Base-by-base conservation (phyloP, 2,113 vertebrate genomes). In the Myotis lucifugus region DNA sequence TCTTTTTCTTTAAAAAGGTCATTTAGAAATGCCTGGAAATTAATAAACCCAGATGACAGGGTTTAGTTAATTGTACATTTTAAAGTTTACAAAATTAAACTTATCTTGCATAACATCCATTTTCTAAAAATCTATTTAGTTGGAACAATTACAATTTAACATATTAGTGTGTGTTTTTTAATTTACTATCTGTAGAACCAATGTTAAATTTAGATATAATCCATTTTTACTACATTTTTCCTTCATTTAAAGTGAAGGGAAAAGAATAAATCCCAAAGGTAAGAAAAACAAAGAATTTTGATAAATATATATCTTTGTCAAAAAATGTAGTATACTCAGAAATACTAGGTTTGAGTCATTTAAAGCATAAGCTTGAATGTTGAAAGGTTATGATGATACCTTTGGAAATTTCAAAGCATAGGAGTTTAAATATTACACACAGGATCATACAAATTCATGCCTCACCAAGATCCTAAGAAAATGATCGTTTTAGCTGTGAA, bases 61-160 rank as follows among this genome's bases (percentile, higher is more conserved):
- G 0, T 96, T 98, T 95, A 50, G 59, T 8, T 93, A 87, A 93
- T 61, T 64, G 19, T 3, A 89, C 15, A 95, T 96, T 95, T 88
- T 93, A 64, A 96, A 96, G 27, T 6, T 29, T 93, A 85, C 40
- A 88, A 91, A 90, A 88, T 70, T 10, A 93, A 81, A 85, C 34
- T 94, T 83, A 3, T 96, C 82, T 54, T 50, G 5, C 79, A 92
- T 50, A 89, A 94, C 85, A 37, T 52, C 4, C n/a, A 61, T 59
- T 54, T 87, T 78, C 19, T 66, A 81, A 95, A 96, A 27, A 66
- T 17, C 1, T 2, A 17, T 67, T 85, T 83, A 89, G 4, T 85
- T 72, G 8, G 15, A 67, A 29, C 10, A 85, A 32, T 56, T 86
- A 50, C 5, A 87, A 61, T 59, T 73, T 17, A 93, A 73, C 17